A percentile compares a stretch with the other conserved stretches of the same genome.
These are phyloP conservation scores for Psilopsiagon aymara DNA, from an alignment of 2,113 vertebrate species.

Conservation along the genomic window DNA sequence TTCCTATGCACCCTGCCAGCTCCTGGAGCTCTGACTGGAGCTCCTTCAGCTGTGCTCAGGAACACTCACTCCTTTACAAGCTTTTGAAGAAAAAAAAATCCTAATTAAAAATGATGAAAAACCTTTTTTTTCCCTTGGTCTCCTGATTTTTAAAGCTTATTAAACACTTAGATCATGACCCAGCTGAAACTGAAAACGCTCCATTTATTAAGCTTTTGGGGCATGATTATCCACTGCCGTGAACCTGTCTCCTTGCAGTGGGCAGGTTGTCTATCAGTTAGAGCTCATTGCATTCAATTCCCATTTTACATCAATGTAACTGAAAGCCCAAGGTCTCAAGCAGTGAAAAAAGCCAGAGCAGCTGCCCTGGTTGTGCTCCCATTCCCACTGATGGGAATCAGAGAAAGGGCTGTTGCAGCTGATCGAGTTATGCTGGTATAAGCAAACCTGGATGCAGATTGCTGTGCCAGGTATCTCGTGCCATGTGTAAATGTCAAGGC, in stretches of 20 bases:
- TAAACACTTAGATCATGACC: conserved; percentile 5
- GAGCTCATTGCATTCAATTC: background rate
- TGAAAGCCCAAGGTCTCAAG: background rate
- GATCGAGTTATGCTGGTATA: background rate
- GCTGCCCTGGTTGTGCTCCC: background rate
- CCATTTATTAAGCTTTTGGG: conserved; percentile 17
- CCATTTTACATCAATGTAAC: background rate
- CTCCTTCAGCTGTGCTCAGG: background rate
- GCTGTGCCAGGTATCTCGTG: background rate
- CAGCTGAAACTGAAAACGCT: background rate
- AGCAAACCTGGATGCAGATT: background rate
- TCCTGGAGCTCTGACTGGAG: background rate
- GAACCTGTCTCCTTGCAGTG: background rate
- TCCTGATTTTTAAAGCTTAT: conserved; percentile 7
- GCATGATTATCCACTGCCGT: background rate
- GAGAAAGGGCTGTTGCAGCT: background rate
- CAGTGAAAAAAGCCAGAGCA: background rate
- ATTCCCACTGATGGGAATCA: accelerated
- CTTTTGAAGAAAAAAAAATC: background rate
- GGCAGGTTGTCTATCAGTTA: background rate
- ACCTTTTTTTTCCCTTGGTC: background rate
- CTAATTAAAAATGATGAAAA: conserved; percentile 29
- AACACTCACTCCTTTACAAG: background rate
- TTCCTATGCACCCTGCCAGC: background rate
- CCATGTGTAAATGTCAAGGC: background rate